Conservation (phyloP, 2,888 invertebrate genomes). For the Drosophila sordidapex region DNA sequence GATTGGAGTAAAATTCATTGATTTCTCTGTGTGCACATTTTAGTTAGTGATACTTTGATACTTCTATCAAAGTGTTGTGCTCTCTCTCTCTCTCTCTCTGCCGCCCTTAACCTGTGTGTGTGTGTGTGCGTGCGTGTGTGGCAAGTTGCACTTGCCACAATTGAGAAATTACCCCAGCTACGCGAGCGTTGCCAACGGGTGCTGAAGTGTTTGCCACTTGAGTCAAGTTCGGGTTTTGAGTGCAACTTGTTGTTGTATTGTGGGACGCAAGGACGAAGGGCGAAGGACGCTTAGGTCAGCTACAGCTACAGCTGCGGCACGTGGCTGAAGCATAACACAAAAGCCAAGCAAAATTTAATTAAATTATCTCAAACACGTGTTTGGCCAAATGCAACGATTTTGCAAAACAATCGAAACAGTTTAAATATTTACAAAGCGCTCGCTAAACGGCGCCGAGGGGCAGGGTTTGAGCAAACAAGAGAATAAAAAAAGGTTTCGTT, state of each 20-base stretch:
- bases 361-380: conserved; percentile 83
- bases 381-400: conserved; percentile 83
- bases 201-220: conserved; percentile 76
- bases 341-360: conserved; percentile 82
- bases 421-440: conserved; percentile 75
- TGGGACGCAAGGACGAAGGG: conserved; percentile 6
- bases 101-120: conserved; percentile 4
- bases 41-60: neutral
- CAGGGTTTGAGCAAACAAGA: neutral
- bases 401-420: conserved; percentile 72
- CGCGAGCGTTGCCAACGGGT: conserved; percentile 7
- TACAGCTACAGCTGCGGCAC: conserved; percentile 43
- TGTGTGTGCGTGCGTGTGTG: conserved; percentile 2
- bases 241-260: conserved; percentile 35
- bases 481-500: conserved; percentile 36
- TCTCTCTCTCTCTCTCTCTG: neutral
- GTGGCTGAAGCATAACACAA: conserved; percentile 60
- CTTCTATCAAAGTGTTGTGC: no score
- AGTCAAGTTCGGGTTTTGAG: conserved; percentile 43
- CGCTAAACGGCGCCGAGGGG: conserved; percentile 69
- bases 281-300: conserved; percentile 4
- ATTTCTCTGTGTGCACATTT: neutral
- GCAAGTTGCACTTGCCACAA: conserved; percentile 61
- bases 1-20: rapidly evolving
- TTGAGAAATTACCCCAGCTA: conserved; percentile 36